These are phyloP conservation scores for Atethmia centrago DNA, from an alignment of 2,888 invertebrate genomes.

Conservation along the genomic window DNA sequence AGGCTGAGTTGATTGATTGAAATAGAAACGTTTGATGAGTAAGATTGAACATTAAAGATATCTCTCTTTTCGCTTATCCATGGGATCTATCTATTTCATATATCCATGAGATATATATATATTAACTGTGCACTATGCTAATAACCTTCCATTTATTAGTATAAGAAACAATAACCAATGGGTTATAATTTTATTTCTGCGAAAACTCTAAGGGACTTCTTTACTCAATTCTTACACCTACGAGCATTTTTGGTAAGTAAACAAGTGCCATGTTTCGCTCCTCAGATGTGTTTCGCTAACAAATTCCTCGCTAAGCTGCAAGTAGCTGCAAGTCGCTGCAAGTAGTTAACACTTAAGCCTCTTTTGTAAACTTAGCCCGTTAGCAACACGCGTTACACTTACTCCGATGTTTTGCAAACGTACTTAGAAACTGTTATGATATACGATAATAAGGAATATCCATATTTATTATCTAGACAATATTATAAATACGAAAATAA, in stretches of 20 bases:
- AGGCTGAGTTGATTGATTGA: no score
- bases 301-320: slow-evolving; percentile 57
- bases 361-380: slow-evolving; percentile 63
- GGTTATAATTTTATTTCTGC: not conserved
- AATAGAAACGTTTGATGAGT: not conserved
- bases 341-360: slow-evolving; percentile 67
- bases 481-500: no score
- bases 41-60: not conserved
- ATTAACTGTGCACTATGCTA: no score
- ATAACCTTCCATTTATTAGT: not conserved
- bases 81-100: not conserved
- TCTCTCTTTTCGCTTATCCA: not conserved
- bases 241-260: not conserved
- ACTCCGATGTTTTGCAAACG: slow-evolving; percentile 42
- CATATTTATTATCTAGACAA: not conserved
- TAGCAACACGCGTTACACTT: slow-evolving; percentile 53
- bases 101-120: no score
- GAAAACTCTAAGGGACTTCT: not conserved
- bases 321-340: slow-evolving; percentile 41
- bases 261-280: slow-evolving; percentile 21
- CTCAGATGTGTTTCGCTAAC: slow-evolving; percentile 48
- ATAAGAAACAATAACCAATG: not conserved
- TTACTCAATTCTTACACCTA: not conserved
- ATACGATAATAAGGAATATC: slow-evolving; percentile 1
- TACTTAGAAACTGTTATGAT: slow-evolving; percentile 5